A percentile compares a stretch with the other conserved stretches of the same genome.
phyloP scores from a whole-genome alignment of 2,113 vertebrate species.

The Tursiops truncatus region DNA sequence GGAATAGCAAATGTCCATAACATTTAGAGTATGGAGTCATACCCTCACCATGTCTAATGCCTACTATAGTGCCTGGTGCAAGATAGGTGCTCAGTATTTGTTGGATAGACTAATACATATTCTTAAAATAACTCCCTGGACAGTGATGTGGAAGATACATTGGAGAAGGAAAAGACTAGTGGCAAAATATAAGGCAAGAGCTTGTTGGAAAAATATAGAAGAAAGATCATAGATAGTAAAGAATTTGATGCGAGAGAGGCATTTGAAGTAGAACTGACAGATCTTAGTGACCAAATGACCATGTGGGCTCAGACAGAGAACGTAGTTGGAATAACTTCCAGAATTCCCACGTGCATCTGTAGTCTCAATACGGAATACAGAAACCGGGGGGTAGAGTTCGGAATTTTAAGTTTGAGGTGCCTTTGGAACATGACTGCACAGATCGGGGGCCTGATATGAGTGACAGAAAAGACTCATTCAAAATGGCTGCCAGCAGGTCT shows the following conservation, averaged over 20 bases:
- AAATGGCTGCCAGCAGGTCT: neutral
- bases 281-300: neutral
- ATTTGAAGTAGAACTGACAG: neutral
- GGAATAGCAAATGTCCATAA: neutral
- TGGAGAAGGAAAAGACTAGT: neutral
- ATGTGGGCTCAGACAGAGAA: neutral
- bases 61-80: neutral
- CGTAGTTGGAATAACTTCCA: neutral
- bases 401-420: neutral
- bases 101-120: neutral
- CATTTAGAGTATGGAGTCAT: neutral
- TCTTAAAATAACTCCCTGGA: neutral
- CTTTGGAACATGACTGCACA: neutral
- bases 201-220: neutral
- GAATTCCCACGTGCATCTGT: neutral
- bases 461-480: neutral
- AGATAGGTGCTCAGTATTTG: neutral
- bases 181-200: neutral
- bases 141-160: neutral
- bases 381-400: neutral
- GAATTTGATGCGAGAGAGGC: neutral
- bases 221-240: neutral
- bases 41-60: no score
- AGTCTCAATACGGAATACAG: neutral
- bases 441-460: neutral